phyloP scores from a whole-genome alignment of 2,797 vertebrate genomes.

The Scarus forsteni region DNA sequence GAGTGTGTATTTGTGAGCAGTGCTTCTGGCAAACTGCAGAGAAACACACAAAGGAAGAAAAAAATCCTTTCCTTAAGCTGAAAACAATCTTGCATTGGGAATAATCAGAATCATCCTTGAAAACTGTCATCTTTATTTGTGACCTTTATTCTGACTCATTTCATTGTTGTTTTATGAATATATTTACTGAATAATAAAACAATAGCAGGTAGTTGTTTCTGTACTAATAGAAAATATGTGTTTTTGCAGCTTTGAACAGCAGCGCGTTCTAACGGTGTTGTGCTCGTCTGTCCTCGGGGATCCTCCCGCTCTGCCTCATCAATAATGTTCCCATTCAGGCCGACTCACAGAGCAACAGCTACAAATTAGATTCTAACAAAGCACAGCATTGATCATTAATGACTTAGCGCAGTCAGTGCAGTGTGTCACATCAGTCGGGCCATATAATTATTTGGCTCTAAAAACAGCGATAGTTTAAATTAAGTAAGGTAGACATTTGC shows the following conservation, averaged over 20 bases:
- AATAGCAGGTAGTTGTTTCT: neutral
- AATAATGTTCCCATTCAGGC: constrained; percentile 46
- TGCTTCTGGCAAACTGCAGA: constrained; percentile 18
- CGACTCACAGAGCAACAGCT: constrained; percentile 47
- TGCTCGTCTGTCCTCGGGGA: constrained; percentile 38
- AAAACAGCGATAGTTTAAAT: constrained; percentile 10
- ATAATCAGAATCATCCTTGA: constrained; percentile 10
- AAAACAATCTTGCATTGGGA: constrained; percentile 13
- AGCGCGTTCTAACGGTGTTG: constrained; percentile 18
- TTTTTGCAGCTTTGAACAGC: constrained; percentile 23
- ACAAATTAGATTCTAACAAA: constrained; percentile 63
- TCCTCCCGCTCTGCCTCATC: constrained; percentile 44
- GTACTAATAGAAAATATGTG: neutral
- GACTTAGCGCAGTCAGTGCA: constrained; percentile 29
- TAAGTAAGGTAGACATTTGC: neutral
- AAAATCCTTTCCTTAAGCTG: constrained; percentile 1
- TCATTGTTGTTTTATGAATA: neutral
- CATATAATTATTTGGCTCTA: constrained; percentile 18
- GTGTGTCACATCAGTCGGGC: constrained; percentile 21
- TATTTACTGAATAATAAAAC: neutral
- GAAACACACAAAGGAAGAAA: constrained; percentile 25
- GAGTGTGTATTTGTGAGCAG: constrained; percentile 26
- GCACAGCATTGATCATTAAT: constrained; percentile 53
- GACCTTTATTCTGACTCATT: constrained; percentile 9
- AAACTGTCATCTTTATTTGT: neutral